phyloP scores from a whole-genome alignment of 2,797 vertebrate species.

The Lateolabrax maculatus region DNA sequence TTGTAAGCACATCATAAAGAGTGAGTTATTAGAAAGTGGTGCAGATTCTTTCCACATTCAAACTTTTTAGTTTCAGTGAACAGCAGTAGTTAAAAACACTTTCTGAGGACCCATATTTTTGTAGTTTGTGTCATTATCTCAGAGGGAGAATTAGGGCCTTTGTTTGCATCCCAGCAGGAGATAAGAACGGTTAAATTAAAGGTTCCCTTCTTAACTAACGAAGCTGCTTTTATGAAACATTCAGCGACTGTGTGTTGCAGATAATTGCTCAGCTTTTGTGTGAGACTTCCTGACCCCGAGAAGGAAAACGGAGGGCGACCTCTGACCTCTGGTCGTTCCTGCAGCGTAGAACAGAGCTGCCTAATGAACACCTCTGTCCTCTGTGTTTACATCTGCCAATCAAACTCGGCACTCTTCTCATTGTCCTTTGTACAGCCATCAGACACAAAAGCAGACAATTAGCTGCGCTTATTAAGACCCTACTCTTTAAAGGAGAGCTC shows the following conservation, averaged over 20 bases:
- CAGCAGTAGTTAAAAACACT: conserved; percentile 34
- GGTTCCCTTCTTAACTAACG: conserved; percentile 58
- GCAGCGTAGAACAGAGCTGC: conserved; percentile 69
- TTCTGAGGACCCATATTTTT: conserved; percentile 30
- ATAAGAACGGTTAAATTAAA: conserved; percentile 63
- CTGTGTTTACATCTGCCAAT: conserved; percentile 74
- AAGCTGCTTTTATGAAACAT: conserved; percentile 61
- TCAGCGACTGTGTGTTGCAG: conserved; percentile 53
- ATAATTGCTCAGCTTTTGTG: conserved; percentile 79
- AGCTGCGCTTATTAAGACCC: conserved; percentile 71
- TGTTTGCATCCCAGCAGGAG: conserved; percentile 68
- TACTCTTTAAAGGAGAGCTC: conserved; percentile 55
- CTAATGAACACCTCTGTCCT: conserved; percentile 79
- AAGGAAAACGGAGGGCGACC: conserved; percentile 71
- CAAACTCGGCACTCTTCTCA: conserved; percentile 58
- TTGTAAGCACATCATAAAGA: not conserved
- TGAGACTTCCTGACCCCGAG: conserved; percentile 68
- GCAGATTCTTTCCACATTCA: conserved; percentile 10
- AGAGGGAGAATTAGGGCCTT: conserved; percentile 55
- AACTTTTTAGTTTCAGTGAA: conserved; percentile 22
- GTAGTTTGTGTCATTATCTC: conserved; percentile 59
- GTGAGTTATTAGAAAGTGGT: conserved; percentile 1
- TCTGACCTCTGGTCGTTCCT: conserved; percentile 71
- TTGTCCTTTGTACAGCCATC: conserved; percentile 69
- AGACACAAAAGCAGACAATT: conserved; percentile 77